Base-by-base conservation (phyloP, 1,140 invertebrate genomes). In the Tetraneura akinire region DNA sequence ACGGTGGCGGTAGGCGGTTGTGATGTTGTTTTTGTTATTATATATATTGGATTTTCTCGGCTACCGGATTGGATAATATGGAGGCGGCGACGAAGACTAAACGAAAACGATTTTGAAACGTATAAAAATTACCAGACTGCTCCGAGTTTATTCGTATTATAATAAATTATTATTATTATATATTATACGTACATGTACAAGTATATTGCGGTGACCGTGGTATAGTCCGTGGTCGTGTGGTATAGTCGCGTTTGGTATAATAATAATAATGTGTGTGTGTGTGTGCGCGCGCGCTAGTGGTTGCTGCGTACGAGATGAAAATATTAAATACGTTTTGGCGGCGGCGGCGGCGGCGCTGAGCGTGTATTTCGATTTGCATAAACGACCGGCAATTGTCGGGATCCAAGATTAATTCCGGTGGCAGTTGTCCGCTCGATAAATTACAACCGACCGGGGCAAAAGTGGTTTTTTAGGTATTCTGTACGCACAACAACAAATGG, bases 381-480 rank as follows among this genome's bases (percentile, higher is more conserved):
- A 60, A 74, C 51, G 71, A 55, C 71, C 71, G 71, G 73, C 73
- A 76, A 76, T 78, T 47, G 74, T 78, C 73, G 73, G 73, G 53
- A 53, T 42, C 74, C 55, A 26, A 78, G 74, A 78, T 78, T 60
- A 78, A 78, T 78, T 78, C 74, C 74, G 74, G 74, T 78, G 74
- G 74, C 74, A 78, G 74, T 78, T 62, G 74, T 78, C 73, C 74
- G 73, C 53, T 76, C 73, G 73, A 76, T 76, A 76, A 76, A 76
- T 76, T 76, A 76, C 73, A 76, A 76, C 73, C 73, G 73, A 42
- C 73, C 53, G 51, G 49, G 73, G 74, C 37, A 62, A 78, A 62
- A 78, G 74, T 47, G 55, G 55, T 62, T 78, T 78, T 70, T 78
- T 78, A 55, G 71, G 29, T 55, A 32, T 71, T 29, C 68, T 51